phyloP scores from a whole-genome alignment of 2,888 invertebrate genomes.

The Drosophila diplacantha region DNA sequence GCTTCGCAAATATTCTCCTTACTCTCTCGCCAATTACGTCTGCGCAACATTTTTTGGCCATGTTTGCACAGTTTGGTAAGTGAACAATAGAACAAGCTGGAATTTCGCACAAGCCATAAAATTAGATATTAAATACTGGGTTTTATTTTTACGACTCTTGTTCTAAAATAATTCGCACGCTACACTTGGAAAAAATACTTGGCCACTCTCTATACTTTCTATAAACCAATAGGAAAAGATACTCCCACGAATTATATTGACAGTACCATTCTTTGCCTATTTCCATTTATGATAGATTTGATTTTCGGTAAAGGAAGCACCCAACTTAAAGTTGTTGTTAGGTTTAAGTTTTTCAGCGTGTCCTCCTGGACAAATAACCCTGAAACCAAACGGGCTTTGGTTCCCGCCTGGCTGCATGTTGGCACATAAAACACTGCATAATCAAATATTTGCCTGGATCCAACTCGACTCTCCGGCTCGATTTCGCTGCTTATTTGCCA shows the following conservation, averaged over 20 bases:
- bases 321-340: not conserved
- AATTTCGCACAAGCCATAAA: constrained; percentile 35
- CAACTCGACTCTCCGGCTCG: constrained; percentile 24
- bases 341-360: not conserved
- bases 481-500: constrained; percentile 59
- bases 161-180: constrained; percentile 54
- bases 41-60: constrained; percentile 26
- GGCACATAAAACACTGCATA: constrained; percentile 67
- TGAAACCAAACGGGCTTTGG: constrained; percentile 11
- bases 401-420: constrained; percentile 30
- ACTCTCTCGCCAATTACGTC: constrained; percentile 28
- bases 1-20: constrained; percentile 17
- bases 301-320: not conserved
- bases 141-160: constrained; percentile 41
- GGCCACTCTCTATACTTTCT: not conserved
- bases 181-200: not conserved
- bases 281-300: not conserved
- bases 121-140: constrained; percentile 33
- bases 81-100: constrained; percentile 29
- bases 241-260: not conserved
- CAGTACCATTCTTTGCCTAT: not conserved
- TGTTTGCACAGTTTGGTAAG: constrained; percentile 30
- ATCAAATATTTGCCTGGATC: constrained; percentile 61
- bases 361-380: constrained; percentile 31
- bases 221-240: too few species aligned